Evolutionary conservation across 2,888 invertebrate species (phyloP), one percentile per base, ranked within the genome.

Genomic region (Allophyes oxyacanthae): DNA sequence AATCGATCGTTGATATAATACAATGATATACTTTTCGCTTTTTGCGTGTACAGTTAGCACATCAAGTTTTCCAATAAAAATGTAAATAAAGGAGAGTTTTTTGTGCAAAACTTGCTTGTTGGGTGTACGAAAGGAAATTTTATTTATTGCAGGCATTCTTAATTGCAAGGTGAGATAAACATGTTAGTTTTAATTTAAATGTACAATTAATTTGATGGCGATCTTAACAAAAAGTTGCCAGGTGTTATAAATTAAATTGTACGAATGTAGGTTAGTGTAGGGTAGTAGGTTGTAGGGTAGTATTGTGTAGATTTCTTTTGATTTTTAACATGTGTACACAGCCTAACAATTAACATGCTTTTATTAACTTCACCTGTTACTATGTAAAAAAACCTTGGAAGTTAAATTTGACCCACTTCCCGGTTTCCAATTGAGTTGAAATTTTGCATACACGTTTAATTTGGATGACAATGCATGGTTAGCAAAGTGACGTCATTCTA

Each of bases 51-150:
- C 75, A 56, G 65, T 63, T 40, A 58, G 38, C 46, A 37, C 36
- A 72, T 55, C 72, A 73, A 55, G 67, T 64, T 70, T 75, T 60
- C 78, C 66, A 75, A 77, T 77, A 70, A 77, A 77, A 72, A 77
- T 77, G 78, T 69, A 60, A 72, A 77, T 76, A 77, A 55, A 56
- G 44, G 15, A 46, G 10, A 6, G 41, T 42, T 58, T 54, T 63
- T 66, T 66, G 57, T n/a, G 49, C 48, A 37, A 62, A 43, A 55
- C 54, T 62, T 61, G 52, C 56, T 65, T 65, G 62, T 43, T 36
- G 41, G 42, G 26, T 61, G 62, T 73, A 50, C 33, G 26, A 20
- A 15, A 42, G 60, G 52, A 74, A 69, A 62, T 65, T 20, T 63
- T 59, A 75, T 75, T 72, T 65, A 53, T 66, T 52, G 38, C 6